phyloP scores from a whole-genome alignment of 1,140 invertebrate species.

The Cyclargus thomasi region DNA sequence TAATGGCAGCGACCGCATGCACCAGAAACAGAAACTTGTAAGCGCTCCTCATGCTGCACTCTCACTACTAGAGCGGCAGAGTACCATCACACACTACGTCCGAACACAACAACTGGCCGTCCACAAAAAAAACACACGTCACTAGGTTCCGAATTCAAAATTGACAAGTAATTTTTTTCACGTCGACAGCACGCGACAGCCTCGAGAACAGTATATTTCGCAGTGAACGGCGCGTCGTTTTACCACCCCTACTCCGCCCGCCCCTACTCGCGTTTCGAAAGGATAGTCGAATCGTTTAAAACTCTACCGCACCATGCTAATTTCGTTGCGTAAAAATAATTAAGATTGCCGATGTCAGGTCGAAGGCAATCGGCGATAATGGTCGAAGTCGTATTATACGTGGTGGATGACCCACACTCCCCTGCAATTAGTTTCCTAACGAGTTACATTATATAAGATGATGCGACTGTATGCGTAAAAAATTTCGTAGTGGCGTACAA shows the following conservation, averaged over 20 bases:
- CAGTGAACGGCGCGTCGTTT: slow-evolving; percentile 53
- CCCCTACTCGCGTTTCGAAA: slow-evolving; percentile 68
- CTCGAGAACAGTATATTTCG: slow-evolving; percentile 46
- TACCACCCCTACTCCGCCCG: slow-evolving; percentile 64
- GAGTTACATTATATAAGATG: background rate
- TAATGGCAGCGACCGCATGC: slow-evolving; percentile 61
- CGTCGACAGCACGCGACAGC: slow-evolving; percentile 44
- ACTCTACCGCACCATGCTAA: slow-evolving; percentile 50
- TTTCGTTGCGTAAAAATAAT: slow-evolving; percentile 55
- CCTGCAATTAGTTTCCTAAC: background rate
- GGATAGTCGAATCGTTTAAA: slow-evolving; percentile 47
- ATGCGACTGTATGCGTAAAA: background rate
- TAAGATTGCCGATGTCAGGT: slow-evolving; percentile 19
- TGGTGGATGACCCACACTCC: background rate
- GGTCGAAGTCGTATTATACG: background rate
- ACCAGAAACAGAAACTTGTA: slow-evolving; percentile 58
- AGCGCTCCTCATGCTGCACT: slow-evolving; percentile 67
- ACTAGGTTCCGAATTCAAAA: slow-evolving; percentile 35
- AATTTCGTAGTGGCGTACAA: background rate
- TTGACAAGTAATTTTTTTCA: slow-evolving; percentile 36
- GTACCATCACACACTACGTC: slow-evolving; percentile 62
- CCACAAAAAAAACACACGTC: slow-evolving; percentile 35
- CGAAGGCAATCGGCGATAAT: background rate
- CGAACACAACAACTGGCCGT: slow-evolving; percentile 30
- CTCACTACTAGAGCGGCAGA: slow-evolving; percentile 58